phyloP scores from a whole-genome alignment of 2,797 vertebrate species.

The Uromys caudimaculatus region DNA sequence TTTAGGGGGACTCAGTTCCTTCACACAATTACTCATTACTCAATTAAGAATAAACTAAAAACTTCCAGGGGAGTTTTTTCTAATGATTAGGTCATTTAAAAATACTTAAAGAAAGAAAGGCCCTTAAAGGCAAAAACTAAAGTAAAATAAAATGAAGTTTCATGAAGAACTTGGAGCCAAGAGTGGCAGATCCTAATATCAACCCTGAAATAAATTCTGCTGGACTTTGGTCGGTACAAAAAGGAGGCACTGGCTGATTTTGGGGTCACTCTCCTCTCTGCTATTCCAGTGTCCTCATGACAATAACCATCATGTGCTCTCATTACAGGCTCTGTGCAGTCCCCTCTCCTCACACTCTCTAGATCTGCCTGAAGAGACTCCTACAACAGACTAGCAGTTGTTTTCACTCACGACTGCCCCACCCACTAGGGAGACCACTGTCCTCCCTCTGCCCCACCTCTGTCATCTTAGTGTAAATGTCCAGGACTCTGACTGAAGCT shows the following conservation, averaged over 20 bases:
- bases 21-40: neutral
- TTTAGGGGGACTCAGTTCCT: neutral
- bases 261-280: neutral
- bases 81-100: neutral
- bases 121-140: neutral
- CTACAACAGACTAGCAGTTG: neutral
- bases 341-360: neutral
- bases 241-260: neutral
- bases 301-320: neutral
- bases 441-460: neutral
- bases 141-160: neutral
- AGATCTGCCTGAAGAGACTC: neutral
- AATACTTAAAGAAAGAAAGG: neutral
- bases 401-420: neutral
- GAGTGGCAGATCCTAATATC: neutral
- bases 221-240: neutral
- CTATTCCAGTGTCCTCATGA: neutral
- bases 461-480: neutral
- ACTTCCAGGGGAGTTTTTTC: neutral
- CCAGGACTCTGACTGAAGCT: neutral
- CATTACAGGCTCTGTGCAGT: neutral
- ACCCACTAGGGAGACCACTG: neutral
- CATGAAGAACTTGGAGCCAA: neutral
- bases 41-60: neutral
- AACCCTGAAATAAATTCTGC: neutral